Evolutionary conservation across 1,140 invertebrate genomes (phyloP), one percentile per base, ranked within the genome.

Genomic region (Maniola jurtina): DNA sequence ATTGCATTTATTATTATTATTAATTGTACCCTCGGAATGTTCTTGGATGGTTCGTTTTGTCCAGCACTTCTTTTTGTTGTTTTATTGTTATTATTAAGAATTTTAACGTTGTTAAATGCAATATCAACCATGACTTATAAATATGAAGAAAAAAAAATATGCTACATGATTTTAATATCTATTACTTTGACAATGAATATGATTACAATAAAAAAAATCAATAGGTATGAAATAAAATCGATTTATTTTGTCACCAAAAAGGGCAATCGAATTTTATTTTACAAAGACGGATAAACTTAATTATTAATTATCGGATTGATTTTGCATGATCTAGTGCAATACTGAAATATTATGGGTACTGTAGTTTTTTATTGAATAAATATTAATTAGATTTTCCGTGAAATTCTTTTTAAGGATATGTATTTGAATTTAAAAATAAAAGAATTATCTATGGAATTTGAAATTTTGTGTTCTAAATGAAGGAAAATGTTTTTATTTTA

Each of bases 21-120:
- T 78, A 79, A 71, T 78, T 79, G 68, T 79, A 63, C 86, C 79
- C 84, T 80, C 77, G 83, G 73, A 84, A 86, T 79, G 88, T 87
- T 89, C 84, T 80, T 65, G 77, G 83, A 86, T 84, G 86, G 84
- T 85, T 88, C 81, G 79, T 89, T 87, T 86, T 84, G 69, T 80
- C 42, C 61, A 60, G 48, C 76, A 77, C 65, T 77, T 74, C 75
- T 81, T 89, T 89, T 90, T 90, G 88, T 90, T 90, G 64, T 88
- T 88, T 89, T 89, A 89, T 89, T 89, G 87, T 89, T 89, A 88
- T 89, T 87, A 89, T 87, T 89, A 90, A 88, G 86, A 90, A 81
- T 87, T 90, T 88, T 90, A 88, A 90, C 77, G 78, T 88, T 90
- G 87, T 90, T 89, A 79, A 83, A 71, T 83, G 80, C 83, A 89